Percentiles rank a stretch among this genome's conserved stretches.
phyloP scores from a whole-genome alignment of 1,140 invertebrate species.

The Panagrolaimus sp. region DNA sequence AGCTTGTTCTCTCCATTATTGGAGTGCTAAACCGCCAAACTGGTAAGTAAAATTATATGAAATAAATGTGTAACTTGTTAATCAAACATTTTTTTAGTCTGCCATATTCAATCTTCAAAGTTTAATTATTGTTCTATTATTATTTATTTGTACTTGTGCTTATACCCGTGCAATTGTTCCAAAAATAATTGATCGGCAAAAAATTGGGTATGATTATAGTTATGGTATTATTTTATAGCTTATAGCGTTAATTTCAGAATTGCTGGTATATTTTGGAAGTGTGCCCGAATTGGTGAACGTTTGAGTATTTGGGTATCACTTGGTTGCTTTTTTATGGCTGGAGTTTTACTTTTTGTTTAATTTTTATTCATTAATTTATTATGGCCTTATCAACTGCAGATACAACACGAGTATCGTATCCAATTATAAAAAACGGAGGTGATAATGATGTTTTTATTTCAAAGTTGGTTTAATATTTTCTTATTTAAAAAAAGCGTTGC shows the following conservation, averaged over 20 bases:
- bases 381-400: not conserved
- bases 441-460: not conserved
- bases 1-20: constrained; percentile 8
- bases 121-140: constrained; percentile 79
- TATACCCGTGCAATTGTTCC: constrained; percentile 86
- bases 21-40: constrained; percentile 7
- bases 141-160: constrained; percentile 93
- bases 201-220: constrained; percentile 74
- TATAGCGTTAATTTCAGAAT: constrained; percentile 66
- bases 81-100: constrained; percentile 80
- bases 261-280: constrained; percentile 93
- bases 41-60: not conserved
- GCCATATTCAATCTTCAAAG: constrained; percentile 98
- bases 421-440: not conserved
- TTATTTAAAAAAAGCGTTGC: not conserved
- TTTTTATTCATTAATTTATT: constrained; percentile 45
- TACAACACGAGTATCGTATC: not conserved
- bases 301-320: constrained; percentile 88
- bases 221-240: constrained; percentile 5
- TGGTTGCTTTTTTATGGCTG: constrained; percentile 83
- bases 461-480: not conserved
- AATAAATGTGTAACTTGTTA: no score
- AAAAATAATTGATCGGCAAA: constrained; percentile 83
- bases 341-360: constrained; percentile 51
- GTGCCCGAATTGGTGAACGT: constrained; percentile 89